phyloP scores from a whole-genome alignment of 2,797 vertebrate species.

The Ciconia nigra region DNA sequence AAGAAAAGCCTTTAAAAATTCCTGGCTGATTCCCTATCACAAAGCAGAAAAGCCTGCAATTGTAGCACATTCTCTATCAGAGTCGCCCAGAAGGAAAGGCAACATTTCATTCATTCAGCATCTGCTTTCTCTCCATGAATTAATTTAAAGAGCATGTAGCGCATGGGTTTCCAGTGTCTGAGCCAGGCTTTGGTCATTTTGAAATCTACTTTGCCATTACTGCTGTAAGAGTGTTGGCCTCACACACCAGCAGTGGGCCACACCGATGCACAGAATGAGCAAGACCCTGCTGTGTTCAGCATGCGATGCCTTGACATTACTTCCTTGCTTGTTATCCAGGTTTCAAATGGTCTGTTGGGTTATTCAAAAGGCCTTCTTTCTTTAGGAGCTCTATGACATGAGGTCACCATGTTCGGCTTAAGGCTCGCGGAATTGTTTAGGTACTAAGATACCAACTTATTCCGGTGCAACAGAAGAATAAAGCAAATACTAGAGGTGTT shows the following conservation, averaged over 20 bases:
- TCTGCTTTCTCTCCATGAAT: constrained; percentile 58
- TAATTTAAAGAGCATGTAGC: constrained; percentile 24
- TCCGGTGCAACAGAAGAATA: background rate
- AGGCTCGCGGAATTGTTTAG: background rate
- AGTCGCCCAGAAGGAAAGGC: constrained; percentile 28
- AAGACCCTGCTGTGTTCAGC: constrained; percentile 23
- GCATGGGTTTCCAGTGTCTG: constrained; percentile 15
- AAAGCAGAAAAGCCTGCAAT: background rate
- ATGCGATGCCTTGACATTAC: background rate
- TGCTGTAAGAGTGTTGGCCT: background rate
- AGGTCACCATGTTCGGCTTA: background rate
- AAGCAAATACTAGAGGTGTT: background rate
- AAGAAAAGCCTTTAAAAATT: constrained; percentile 19
- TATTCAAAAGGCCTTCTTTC: background rate
- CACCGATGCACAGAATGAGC: background rate
- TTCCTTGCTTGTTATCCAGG: constrained; percentile 11
- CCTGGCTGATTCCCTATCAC: background rate
- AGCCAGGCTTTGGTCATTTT: constrained; percentile 4
- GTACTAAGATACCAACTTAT: background rate
- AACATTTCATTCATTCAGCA: constrained; percentile 42
- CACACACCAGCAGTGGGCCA: background rate
- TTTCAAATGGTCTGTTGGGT: constrained; percentile 10
- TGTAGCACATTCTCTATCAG: background rate
- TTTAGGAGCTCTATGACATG: background rate
- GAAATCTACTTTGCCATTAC: constrained; percentile 8